These are phyloP conservation scores for Phaethon lepturus DNA, from an alignment of 2,113 vertebrate genomes.

Conservation along the genomic window DNA sequence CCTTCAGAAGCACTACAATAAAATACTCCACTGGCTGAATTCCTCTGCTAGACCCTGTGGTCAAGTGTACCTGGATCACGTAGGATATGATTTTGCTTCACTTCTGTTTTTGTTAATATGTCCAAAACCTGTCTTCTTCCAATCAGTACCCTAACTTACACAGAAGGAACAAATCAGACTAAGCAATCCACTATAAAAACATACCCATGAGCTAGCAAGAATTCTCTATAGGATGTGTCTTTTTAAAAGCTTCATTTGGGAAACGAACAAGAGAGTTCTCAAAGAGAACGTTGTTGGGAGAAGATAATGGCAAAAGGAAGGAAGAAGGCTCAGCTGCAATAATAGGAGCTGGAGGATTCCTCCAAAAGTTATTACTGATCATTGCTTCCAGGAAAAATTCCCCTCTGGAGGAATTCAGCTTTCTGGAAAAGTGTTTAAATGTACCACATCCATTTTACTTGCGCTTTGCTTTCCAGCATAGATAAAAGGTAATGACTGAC, in stretches of 20 bases:
- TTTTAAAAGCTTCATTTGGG: neutral
- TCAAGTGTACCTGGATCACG: neutral
- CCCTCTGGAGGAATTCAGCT: constrained; percentile 33
- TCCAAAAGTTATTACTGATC: constrained; percentile 6
- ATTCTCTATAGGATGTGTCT: neutral
- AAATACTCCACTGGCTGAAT: neutral
- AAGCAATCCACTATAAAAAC: neutral
- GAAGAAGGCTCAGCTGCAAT: neutral
- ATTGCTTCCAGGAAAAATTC: neutral
- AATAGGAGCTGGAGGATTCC: constrained; percentile 8
- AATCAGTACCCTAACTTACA: neutral
- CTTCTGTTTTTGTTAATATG: neutral
- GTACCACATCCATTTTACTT: constrained; percentile 47
- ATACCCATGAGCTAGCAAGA: neutral
- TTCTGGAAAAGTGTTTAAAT: constrained; percentile 60
- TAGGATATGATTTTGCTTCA: neutral
- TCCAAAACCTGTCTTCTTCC: neutral
- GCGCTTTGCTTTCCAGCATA: constrained; percentile 44
- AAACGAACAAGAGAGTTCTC: neutral
- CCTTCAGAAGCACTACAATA: neutral
- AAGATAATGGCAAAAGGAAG: constrained; percentile 11
- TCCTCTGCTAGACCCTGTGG: neutral
- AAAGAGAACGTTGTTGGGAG: neutral
- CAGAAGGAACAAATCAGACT: neutral
- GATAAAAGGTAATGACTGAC: constrained; percentile 44